A percentile compares a stretch with the other conserved stretches of the same genome.
These are phyloP conservation scores for Theristicus caerulescens DNA, from an alignment of 2,113 vertebrate genomes.

Conservation along the genomic window DNA sequence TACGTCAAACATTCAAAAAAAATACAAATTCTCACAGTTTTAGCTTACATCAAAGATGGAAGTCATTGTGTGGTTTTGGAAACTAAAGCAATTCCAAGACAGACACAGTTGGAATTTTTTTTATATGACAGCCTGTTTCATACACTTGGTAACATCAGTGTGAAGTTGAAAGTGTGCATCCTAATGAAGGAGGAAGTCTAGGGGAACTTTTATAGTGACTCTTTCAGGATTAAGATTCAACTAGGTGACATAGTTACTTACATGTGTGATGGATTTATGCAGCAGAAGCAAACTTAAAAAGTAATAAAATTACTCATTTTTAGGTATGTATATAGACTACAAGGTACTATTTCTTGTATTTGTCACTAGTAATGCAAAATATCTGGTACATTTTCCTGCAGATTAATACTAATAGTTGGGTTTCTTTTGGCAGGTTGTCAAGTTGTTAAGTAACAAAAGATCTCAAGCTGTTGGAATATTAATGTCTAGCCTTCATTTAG, in stretches of 20 bases:
- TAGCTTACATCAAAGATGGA: conserved; percentile 20
- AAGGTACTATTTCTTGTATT: background rate
- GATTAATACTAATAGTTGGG: background rate
- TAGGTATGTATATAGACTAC: background rate
- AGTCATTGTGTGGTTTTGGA: conserved; percentile 59
- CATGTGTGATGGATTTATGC: background rate
- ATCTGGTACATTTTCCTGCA: background rate
- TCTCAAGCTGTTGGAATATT: conserved; percentile 98
- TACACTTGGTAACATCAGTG: conserved; percentile 1
- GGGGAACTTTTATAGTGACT: background rate
- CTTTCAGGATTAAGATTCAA: background rate
- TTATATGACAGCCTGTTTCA: conserved; percentile 26
- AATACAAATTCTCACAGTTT: conserved; percentile 44
- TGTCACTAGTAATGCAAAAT: background rate
- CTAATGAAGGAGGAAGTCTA: background rate
- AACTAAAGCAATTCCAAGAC: conserved; percentile 18
- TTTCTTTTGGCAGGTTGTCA: conserved; percentile 84
- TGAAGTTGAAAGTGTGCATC: background rate
- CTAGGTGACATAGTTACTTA: background rate
- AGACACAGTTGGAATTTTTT: conserved; percentile 34
- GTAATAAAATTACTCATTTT: background rate
- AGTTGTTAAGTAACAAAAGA: conserved; percentile 95
- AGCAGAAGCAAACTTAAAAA: background rate
- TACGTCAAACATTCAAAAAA: conserved; percentile 26
- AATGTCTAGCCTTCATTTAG: conserved; percentile 97